phyloP scores from a whole-genome alignment of 2,888 invertebrate species.

The Drosophila melanosoma region DNA sequence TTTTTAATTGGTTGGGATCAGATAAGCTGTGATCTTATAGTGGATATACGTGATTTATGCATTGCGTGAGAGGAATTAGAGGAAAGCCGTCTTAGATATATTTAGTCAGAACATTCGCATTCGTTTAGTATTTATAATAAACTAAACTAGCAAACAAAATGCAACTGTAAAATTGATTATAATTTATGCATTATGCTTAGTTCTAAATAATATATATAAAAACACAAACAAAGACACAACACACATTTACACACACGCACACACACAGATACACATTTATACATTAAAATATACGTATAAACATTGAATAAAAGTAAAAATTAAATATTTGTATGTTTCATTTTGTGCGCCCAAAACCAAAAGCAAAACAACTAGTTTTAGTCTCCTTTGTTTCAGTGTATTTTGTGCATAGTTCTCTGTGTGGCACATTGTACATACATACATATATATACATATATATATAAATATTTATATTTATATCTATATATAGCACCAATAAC shows the following conservation, averaged over 20 bases:
- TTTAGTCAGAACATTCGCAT: slow-evolving; percentile 25
- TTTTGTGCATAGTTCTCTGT: slow-evolving; percentile 59
- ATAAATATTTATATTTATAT: slow-evolving; percentile 24
- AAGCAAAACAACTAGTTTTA: slow-evolving; percentile 20
- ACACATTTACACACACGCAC: slow-evolving; percentile 20
- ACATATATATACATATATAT: slow-evolving; percentile 27
- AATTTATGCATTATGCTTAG: slow-evolving; percentile 67
- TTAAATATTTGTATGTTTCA: slow-evolving; percentile 52
- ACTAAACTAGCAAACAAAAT: slow-evolving; percentile 6
- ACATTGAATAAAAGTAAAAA: slow-evolving; percentile 58
- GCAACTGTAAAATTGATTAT: slow-evolving; percentile 65
- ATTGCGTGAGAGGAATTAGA: slow-evolving; percentile 18
- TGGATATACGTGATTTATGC: slow-evolving; percentile 23
- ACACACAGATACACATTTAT: slow-evolving; percentile 31
- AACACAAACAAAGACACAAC: slow-evolving; percentile 24
- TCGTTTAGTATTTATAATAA: slow-evolving; percentile 17
- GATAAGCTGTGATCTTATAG: slow-evolving; percentile 67
- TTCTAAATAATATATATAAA: slow-evolving; percentile 29
- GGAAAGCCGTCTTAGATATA: slow-evolving; percentile 36
- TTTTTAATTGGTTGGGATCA: slow-evolving; percentile 37
- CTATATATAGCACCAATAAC: slow-evolving; percentile 55
- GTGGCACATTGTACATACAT: slow-evolving; percentile 58
- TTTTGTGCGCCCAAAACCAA: slow-evolving; percentile 31
- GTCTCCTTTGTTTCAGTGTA: slow-evolving; percentile 61
- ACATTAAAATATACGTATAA: slow-evolving; percentile 44